Evolutionary conservation across 2,113 vertebrate genomes (phyloP).

Genomic region (Eurypyga helias): DNA sequence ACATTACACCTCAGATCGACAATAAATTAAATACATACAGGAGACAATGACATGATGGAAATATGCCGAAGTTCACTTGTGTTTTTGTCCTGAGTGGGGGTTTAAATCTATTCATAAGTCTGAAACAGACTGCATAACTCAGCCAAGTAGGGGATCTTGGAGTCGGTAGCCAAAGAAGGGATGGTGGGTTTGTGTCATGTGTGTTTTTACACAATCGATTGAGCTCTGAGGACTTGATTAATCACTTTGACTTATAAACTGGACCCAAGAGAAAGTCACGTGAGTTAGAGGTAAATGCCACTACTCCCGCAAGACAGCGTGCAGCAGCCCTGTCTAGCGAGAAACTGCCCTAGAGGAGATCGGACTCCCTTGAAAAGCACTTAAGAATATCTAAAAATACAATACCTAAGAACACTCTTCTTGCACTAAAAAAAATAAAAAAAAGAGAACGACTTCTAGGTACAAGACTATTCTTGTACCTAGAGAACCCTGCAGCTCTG

Average conservation of each 20-base stretch:
- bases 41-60: not conserved
- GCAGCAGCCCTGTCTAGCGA: not conserved
- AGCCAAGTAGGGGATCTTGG: not conserved
- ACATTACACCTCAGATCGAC: not conserved
- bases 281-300: not conserved
- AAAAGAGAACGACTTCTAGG: not conserved
- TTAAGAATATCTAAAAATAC: not conserved
- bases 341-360: slow-evolving; percentile 13
- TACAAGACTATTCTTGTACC: not conserved
- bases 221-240: not conserved
- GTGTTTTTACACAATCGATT: not conserved
- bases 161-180: not conserved
- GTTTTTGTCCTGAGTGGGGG: not conserved
- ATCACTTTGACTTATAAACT: slow-evolving; percentile 16
- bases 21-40: not conserved
- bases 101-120: not conserved
- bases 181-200: not conserved
- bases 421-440: not conserved
- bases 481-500: not conserved
- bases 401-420: not conserved
- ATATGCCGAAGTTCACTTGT: not conserved
- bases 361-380: not conserved
- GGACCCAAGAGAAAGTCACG: not conserved
- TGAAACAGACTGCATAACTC: not conserved
- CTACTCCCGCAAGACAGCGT: not conserved